A percentile compares a stretch with the other conserved stretches of the same genome.
Conservation (phyloP, 2,888 invertebrate species). For the Spodoptera littoralis region DNA sequence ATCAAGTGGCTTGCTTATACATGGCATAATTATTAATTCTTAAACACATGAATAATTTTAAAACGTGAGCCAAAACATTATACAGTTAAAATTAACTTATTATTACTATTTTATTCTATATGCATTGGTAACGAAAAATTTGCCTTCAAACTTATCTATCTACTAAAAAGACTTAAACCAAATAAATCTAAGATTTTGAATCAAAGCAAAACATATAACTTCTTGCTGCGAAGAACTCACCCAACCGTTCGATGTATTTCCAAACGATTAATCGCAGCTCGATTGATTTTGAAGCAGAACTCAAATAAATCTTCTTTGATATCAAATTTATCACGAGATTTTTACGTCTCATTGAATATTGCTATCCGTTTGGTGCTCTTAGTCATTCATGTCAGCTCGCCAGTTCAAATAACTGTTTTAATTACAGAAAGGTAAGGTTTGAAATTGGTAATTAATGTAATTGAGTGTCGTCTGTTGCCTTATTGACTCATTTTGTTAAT, state of each 20-base stretch:
- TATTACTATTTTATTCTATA: too few relatives aligned
- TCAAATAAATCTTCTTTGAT: slow-evolving; percentile 61
- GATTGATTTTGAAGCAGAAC: slow-evolving; percentile 53
- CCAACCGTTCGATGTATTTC: slow-evolving; percentile 55
- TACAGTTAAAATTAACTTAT: too few relatives aligned
- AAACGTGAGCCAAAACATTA: too few relatives aligned
- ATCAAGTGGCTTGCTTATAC: too few relatives aligned
- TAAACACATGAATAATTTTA: too few relatives aligned
- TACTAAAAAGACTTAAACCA: background rate
- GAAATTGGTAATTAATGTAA: slow-evolving; percentile 6
- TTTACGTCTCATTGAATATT: slow-evolving; percentile 44
- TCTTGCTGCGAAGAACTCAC: slow-evolving; percentile 32
- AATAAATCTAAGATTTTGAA: slow-evolving; percentile 6
- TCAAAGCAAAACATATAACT: slow-evolving; percentile 20
- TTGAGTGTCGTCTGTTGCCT: too few relatives aligned
- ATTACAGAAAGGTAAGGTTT: background rate
- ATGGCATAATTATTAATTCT: too few relatives aligned
- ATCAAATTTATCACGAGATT: slow-evolving; percentile 56
- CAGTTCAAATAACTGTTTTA: slow-evolving; percentile 13
- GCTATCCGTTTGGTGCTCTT: slow-evolving; percentile 32
- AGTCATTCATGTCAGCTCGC: background rate
- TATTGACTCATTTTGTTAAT: too few relatives aligned
- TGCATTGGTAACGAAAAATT: too few relatives aligned
- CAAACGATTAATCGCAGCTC: slow-evolving; percentile 59
- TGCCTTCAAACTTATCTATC: too few relatives aligned